phyloP scores from a whole-genome alignment of 1,140 invertebrate species.

The Drosophila asahinai region DNA sequence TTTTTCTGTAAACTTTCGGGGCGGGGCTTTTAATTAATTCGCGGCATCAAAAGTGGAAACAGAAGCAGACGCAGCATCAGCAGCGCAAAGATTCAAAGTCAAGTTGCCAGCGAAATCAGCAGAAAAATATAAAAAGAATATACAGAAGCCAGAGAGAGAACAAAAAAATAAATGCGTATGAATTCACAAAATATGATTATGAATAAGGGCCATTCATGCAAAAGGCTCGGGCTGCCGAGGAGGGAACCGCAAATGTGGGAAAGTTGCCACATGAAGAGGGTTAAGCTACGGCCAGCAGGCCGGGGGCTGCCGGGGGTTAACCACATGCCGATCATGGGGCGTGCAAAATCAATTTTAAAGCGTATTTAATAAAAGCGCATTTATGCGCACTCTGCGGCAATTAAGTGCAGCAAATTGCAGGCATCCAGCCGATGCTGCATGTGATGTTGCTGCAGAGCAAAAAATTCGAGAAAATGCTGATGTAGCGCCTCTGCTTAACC shows the following conservation, averaged over 20 bases:
- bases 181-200: slow-evolving; percentile 65
- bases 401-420: slow-evolving; percentile 63
- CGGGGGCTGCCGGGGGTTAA: slow-evolving; percentile 39
- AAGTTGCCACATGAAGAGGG: slow-evolving; percentile 44
- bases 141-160: slow-evolving; percentile 7
- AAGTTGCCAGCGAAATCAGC: slow-evolving; percentile 57
- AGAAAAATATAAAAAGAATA: slow-evolving; percentile 14
- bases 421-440: slow-evolving; percentile 5
- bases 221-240: slow-evolving; percentile 38
- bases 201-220: slow-evolving; percentile 78
- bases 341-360: slow-evolving; percentile 78
- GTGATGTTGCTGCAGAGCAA: not conserved
- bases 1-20: slow-evolving; percentile 60
- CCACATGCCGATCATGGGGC: slow-evolving; percentile 62
- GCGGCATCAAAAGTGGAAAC: slow-evolving; percentile 43
- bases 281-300: slow-evolving; percentile 9
- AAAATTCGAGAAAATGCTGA: slow-evolving; percentile 3
- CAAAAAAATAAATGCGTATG: slow-evolving; percentile 41
- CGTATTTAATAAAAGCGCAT: slow-evolving; percentile 78
- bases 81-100: slow-evolving; percentile 66
- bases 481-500: slow-evolving; percentile 6
- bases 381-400: slow-evolving; percentile 72
- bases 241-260: slow-evolving; percentile 61
- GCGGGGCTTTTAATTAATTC: slow-evolving; percentile 77
- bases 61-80: slow-evolving; percentile 17